Conservation (phyloP, 2,888 invertebrate genomes). For the Synanthedon vespiformis region DNA sequence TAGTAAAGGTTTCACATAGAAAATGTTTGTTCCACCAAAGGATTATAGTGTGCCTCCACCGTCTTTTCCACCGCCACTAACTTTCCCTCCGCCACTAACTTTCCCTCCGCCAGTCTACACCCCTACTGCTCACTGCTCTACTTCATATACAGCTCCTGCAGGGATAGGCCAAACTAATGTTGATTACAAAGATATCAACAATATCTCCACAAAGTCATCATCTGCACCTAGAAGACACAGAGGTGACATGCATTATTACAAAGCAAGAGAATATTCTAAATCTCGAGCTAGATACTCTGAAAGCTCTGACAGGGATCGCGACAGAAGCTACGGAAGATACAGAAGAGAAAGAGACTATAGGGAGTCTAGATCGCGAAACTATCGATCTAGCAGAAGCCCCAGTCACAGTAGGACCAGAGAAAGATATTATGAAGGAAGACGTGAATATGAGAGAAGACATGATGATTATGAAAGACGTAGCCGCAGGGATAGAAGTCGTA, state of each 20-base stretch:
- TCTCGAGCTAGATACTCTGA: conserved; percentile 3
- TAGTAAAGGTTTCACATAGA: neutral
- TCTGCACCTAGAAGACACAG: neutral
- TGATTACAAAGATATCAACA: too few species aligned
- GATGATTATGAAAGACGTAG: conserved; percentile 29
- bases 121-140: conserved; percentile 1
- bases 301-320: conserved; percentile 5
- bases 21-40: too few species aligned
- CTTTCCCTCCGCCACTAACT: conserved; percentile 12
- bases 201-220: neutral
- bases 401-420: conserved; percentile 15
- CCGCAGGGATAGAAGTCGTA: conserved; percentile 32
- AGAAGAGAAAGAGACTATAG: conserved; percentile 13
- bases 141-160: neutral
- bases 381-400: conserved; percentile 26
- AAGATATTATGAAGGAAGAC: conserved; percentile 2
- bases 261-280: neutral
- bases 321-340: conserved; percentile 17
- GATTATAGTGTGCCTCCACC: conserved; percentile 31
- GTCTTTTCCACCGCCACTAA: conserved; percentile 14
- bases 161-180: too few species aligned
- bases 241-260: neutral
- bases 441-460: conserved; percentile 31
- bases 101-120: conserved; percentile 14
- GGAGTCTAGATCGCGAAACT: conserved; percentile 6